Conservation (phyloP, 2,113 vertebrate genomes). For the Corydoras maculifer region DNA sequence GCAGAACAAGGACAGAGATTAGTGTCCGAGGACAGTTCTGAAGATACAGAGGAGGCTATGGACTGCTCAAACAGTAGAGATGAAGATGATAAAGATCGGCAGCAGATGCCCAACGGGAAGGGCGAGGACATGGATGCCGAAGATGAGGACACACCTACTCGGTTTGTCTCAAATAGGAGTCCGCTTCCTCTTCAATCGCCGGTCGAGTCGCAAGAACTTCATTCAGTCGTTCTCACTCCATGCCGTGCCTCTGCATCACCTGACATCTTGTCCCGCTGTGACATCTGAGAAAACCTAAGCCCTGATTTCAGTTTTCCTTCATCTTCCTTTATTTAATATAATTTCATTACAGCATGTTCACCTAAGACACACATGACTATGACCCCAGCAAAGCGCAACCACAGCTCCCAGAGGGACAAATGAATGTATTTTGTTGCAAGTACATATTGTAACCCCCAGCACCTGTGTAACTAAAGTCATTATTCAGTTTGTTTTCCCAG, state of each 20-base stretch:
- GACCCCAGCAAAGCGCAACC: constrained; percentile 5
- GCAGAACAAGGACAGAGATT: constrained; percentile 29
- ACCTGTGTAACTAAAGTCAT: too few species aligned
- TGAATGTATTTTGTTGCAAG: constrained; percentile 21
- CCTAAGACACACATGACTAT: too few species aligned
- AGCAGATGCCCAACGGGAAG: constrained; percentile 26
- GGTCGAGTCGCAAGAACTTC: constrained; percentile 41
- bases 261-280: constrained; percentile 56
- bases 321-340: too few species aligned
- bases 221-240: constrained; percentile 50
- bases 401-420: constrained; percentile 2
- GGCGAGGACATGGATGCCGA: constrained; percentile 72
- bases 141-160: constrained; percentile 52
- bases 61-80: constrained; percentile 75
- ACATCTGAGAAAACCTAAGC: constrained; percentile 46
- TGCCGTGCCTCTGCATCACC: constrained; percentile 49
- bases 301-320: too few species aligned
- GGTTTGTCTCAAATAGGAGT: constrained; percentile 38
- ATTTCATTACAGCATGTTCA: too few species aligned
- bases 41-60: constrained; percentile 79
- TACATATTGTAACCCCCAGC: neutral
- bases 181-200: constrained; percentile 53
- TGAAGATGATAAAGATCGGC: constrained; percentile 18
- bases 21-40: constrained; percentile 45
- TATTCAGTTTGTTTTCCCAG: too few species aligned